A percentile compares a stretch with the other conserved stretches of the same genome.
phyloP scores from a whole-genome alignment of 2,888 invertebrate species.

The Argyresthia goedartella region DNA sequence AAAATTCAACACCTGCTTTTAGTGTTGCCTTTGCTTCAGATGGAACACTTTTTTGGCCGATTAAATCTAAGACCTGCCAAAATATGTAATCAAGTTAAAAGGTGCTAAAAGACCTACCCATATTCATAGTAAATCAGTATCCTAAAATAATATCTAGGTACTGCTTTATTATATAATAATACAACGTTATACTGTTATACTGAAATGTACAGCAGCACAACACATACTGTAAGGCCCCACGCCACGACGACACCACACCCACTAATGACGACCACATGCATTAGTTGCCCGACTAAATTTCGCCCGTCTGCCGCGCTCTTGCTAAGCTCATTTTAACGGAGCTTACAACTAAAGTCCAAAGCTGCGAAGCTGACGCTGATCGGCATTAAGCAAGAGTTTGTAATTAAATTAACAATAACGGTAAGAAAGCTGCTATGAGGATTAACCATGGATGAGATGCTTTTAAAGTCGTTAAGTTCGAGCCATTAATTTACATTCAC shows the following conservation, averaged over 20 bases:
- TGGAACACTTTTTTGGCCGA: no score
- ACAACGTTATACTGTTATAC: no score
- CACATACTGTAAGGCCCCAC: not conserved
- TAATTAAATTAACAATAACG: constrained; percentile 8
- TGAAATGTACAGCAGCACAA: no score
- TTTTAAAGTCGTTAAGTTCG: not conserved
- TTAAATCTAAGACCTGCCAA: no score
- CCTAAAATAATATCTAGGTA: no score
- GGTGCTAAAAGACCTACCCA: no score
- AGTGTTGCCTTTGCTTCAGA: no score
- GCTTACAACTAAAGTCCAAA: not conserved
- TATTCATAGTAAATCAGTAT: no score
- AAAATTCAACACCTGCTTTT: no score
- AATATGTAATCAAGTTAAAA: no score
- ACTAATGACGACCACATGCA: no score
- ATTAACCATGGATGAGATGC: not conserved
- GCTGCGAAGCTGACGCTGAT: constrained; percentile 7
- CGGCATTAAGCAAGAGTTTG: constrained; percentile 3
- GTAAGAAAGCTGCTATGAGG: constrained; percentile 3
- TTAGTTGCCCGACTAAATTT: not conserved
- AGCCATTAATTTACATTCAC: not conserved
- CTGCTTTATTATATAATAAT: no score
- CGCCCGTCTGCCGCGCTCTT: not conserved
- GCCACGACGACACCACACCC: not conserved
- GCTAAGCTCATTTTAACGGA: constrained; percentile 4